Evolutionary conservation across 2,888 invertebrate species (phyloP).

Genomic region (Amphimallon solstitiale): DNA sequence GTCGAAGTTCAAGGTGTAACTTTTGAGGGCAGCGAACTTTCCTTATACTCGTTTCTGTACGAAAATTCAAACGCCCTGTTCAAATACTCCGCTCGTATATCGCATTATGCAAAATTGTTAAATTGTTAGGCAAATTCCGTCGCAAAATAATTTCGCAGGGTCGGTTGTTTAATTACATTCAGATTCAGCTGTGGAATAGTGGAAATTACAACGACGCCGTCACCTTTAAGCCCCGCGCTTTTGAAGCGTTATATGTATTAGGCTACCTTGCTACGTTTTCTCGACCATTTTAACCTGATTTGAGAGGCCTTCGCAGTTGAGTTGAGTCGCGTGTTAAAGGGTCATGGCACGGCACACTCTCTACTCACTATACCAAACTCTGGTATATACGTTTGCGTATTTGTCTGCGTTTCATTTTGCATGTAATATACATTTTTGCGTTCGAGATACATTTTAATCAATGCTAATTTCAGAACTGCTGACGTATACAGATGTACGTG

Average conservation of each 20-base stretch:
- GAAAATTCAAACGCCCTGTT: slow-evolving; percentile 1
- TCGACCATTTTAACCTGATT: slow-evolving; percentile 16
- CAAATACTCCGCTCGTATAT: not conserved
- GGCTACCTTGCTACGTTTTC: not conserved
- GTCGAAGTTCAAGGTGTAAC: not conserved
- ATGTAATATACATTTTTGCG: slow-evolving; percentile 26
- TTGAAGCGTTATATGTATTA: slow-evolving; percentile 5
- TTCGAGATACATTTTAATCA: slow-evolving; percentile 30
- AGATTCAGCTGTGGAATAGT: not conserved
- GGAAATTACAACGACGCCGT: slow-evolving; percentile 1
- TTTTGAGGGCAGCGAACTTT: slow-evolving; percentile 4
- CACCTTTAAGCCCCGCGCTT: slow-evolving; percentile 2
- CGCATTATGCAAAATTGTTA: slow-evolving; percentile 1
- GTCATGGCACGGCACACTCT: not conserved
- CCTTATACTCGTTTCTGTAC: not conserved
- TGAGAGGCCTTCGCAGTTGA: not conserved
- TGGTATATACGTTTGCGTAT: not conserved
- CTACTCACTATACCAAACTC: no score
- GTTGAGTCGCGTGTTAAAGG: slow-evolving; percentile 7
- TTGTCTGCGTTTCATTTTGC: slow-evolving; percentile 8
- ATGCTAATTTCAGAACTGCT: slow-evolving; percentile 27
- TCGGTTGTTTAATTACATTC: slow-evolving; percentile 34
- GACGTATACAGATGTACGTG: slow-evolving; percentile 20
- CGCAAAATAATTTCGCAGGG: slow-evolving; percentile 26
- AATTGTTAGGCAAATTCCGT: slow-evolving; percentile 27